Percentiles rank a stretch among this genome's conserved stretches.
Conservation (phyloP, 35 echinoderm and acorn worm genomes). For the Chiridota heheva region DNA sequence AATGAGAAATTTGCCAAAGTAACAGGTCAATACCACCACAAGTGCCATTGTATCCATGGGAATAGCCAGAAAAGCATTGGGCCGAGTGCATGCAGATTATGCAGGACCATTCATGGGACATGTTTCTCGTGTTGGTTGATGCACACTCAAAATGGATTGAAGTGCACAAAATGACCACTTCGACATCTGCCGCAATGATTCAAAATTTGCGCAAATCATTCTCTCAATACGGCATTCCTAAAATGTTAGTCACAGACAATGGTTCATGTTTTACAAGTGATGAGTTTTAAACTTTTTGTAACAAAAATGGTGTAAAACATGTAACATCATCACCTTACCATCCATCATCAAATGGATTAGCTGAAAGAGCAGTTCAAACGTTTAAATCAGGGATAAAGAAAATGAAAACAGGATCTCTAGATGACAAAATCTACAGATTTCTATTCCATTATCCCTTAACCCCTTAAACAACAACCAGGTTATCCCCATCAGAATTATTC, state of each 20-base stretch:
- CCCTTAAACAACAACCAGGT: slow-evolving; percentile 58
- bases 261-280: background rate
- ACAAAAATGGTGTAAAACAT: slow-evolving; percentile 39
- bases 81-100: slow-evolving; percentile 50
- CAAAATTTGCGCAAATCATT: background rate
- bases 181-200: slow-evolving; percentile 20
- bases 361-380: slow-evolving; percentile 47
- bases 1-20: slow-evolving; percentile 40
- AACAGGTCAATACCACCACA: background rate
- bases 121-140: slow-evolving; percentile 48
- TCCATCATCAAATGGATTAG: slow-evolving; percentile 47
- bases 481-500: slow-evolving; percentile 39
- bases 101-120: slow-evolving; percentile 46
- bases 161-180: slow-evolving; percentile 11
- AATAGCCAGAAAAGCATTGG: slow-evolving; percentile 29
- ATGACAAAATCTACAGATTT: slow-evolving; percentile 60
- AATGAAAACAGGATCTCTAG: slow-evolving; percentile 30
- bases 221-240: background rate
- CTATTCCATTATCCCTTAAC: slow-evolving; percentile 54
- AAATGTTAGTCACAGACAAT: background rate
- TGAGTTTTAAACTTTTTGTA: slow-evolving; percentile 12
- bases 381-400: slow-evolving; percentile 43
- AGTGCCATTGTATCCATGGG: background rate
- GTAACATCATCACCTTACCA: slow-evolving; percentile 29
- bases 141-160: slow-evolving; percentile 31